A percentile compares a stretch with the other conserved stretches of the same genome.
These are phyloP conservation scores for Metellina segmentata DNA, from an alignment of 2,888 invertebrate genomes.

Conservation along the genomic window DNA sequence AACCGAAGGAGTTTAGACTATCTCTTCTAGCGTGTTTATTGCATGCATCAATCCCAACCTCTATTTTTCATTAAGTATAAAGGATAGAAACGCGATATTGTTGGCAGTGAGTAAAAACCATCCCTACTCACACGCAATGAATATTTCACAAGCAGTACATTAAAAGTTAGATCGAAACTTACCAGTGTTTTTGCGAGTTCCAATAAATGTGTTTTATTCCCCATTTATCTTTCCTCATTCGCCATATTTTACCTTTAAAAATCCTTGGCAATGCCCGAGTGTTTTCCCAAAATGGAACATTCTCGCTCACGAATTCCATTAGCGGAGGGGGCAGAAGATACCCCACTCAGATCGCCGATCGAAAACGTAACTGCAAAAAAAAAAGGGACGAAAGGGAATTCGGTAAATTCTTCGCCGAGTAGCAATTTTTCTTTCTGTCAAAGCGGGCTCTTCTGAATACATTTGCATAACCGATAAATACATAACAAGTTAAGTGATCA, in stretches of 20 bases:
- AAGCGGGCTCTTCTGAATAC: constrained; percentile 18
- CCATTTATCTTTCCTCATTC: constrained; percentile 38
- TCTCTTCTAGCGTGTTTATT: not conserved
- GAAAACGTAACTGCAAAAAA: constrained; percentile 9
- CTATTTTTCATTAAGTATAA: constrained; percentile 15
- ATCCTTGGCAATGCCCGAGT: constrained; percentile 30
- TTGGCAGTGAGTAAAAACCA: not conserved
- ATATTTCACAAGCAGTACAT: constrained; percentile 40
- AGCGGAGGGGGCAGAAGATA: constrained; percentile 29
- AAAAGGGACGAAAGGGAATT: constrained; percentile 30
- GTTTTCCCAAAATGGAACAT: constrained; percentile 37
- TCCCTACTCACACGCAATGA: not conserved
- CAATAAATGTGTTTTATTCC: constrained; percentile 45
- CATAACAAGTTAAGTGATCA: constrained; percentile 60
- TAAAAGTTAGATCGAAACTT: constrained; percentile 14
- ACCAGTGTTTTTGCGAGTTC: constrained; percentile 3
- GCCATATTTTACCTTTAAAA: constrained; percentile 62
- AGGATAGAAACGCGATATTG: constrained; percentile 31
- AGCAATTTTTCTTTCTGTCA: constrained; percentile 49
- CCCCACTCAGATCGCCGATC: constrained; percentile 23
- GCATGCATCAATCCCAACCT: not conserved
- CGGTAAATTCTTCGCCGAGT: constrained; percentile 26
- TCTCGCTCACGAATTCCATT: constrained; percentile 58
- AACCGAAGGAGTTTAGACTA: not conserved
- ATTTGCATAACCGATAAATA: constrained; percentile 64